Percentiles rank a stretch among this genome's conserved stretches.
These are phyloP conservation scores for Hepsetus odoe DNA, from an alignment of 2,113 vertebrate species.

Conservation along the genomic window DNA sequence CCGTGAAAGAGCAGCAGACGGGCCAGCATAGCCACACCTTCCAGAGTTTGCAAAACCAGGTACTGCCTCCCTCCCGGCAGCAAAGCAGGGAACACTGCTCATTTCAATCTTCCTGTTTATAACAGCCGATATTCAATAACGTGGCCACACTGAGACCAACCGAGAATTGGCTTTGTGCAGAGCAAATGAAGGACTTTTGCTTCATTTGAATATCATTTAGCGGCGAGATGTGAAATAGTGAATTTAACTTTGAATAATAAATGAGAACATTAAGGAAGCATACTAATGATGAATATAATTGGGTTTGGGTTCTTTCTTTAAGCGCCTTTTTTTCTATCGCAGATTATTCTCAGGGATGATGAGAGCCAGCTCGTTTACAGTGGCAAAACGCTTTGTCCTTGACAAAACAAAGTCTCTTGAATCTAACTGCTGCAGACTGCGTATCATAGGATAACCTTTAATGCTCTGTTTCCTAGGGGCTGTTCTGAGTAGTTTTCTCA, in stretches of 20 bases:
- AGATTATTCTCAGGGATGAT: constrained; percentile 30
- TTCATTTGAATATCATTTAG: constrained; percentile 70
- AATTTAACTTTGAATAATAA: constrained; percentile 69
- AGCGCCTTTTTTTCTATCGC: constrained; percentile 46
- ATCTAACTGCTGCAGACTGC: constrained; percentile 40
- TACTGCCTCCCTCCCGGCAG: background rate
- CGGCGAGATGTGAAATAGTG: constrained; percentile 51
- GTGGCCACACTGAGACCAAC: constrained; percentile 66
- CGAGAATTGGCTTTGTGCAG: constrained; percentile 61
- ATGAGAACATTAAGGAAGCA: constrained; percentile 79
- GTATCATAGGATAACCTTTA: constrained; percentile 30
- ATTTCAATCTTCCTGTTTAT: constrained; percentile 71
- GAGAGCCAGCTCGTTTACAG: constrained; percentile 42
- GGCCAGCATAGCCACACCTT: constrained; percentile 62
- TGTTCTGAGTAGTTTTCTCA: constrained; percentile 30
- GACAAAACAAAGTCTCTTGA: constrained; percentile 50
- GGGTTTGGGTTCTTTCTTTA: constrained; percentile 67
- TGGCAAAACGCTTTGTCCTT: constrained; percentile 49
- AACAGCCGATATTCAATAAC: constrained; percentile 75
- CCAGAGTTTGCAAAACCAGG: constrained; percentile 59
- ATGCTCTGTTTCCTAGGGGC: constrained; percentile 29
- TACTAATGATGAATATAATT: constrained; percentile 78
- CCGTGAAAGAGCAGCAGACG: constrained; percentile 64
- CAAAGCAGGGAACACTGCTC: constrained; percentile 65
- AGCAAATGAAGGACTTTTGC: constrained; percentile 65